Conservation (phyloP, 1,140 invertebrate species). For the Trachymyrmex cornetzi region DNA sequence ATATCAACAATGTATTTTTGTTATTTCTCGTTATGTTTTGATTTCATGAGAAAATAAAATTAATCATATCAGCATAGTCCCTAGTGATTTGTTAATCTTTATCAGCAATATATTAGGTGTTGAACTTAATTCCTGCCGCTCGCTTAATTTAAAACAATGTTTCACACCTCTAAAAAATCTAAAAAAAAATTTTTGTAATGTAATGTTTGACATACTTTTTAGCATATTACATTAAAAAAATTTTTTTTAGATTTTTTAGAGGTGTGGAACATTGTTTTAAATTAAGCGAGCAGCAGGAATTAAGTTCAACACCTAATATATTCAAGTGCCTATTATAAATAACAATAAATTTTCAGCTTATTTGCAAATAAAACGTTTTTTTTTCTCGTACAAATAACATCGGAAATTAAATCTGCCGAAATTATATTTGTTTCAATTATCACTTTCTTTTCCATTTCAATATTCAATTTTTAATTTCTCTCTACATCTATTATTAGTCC, state of each 20-base stretch:
- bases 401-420: background rate
- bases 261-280: too few species aligned
- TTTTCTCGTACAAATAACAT: background rate
- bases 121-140: too few species aligned
- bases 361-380: background rate
- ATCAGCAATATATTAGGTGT: too few species aligned
- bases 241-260: too few species aligned
- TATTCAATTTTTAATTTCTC: background rate
- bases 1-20: background rate
- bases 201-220: too few species aligned
- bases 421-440: background rate
- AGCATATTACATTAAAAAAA: too few species aligned
- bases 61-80: background rate
- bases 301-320: too few species aligned
- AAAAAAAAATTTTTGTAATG: too few species aligned
- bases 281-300: too few species aligned
- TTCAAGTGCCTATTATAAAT: background rate
- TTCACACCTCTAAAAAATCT: too few species aligned
- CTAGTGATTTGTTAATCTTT: background rate
- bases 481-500: background rate
- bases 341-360: background rate
- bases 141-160: too few species aligned
- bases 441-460: background rate
- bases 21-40: slow-evolving; percentile 17
- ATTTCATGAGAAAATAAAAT: slow-evolving; percentile 19